These are phyloP conservation scores for Seriola rivoliana DNA, from an alignment of 2,113 vertebrate species.

Conservation along the genomic window DNA sequence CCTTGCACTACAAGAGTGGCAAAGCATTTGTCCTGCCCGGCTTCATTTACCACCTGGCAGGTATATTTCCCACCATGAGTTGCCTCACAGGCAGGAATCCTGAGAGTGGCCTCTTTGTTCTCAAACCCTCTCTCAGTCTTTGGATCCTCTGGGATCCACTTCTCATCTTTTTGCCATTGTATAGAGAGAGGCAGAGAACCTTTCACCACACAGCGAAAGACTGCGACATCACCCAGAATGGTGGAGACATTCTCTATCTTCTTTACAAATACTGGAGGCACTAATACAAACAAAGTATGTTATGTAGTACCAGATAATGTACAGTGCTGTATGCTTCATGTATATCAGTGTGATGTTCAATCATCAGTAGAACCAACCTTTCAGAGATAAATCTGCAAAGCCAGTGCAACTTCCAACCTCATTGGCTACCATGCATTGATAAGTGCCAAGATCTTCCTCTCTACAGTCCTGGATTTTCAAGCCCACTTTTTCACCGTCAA, in stretches of 20 bases:
- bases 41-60: conserved; percentile 92
- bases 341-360: neutral
- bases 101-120: conserved; percentile 84
- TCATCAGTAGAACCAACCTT: conserved; percentile 87
- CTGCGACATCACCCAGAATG: conserved; percentile 86
- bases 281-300: conserved; percentile 79
- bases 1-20: conserved; percentile 93
- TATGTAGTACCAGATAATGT: neutral
- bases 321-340: neutral
- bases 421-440: conserved; percentile 90
- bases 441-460: conserved; percentile 89
- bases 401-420: conserved; percentile 90
- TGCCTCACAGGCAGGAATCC: conserved; percentile 85
- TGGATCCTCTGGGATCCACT: conserved; percentile 88
- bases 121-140: conserved; percentile 86
- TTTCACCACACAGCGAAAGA: conserved; percentile 85
- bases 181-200: conserved; percentile 89
- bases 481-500: conserved; percentile 79
- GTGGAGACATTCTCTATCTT: conserved; percentile 89
- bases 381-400: conserved; percentile 86
- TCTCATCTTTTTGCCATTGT: conserved; percentile 94
- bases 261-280: conserved; percentile 89
- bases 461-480: conserved; percentile 90
- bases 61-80: conserved; percentile 89
- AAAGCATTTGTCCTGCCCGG: conserved; percentile 90